A percentile compares a stretch with the other conserved stretches of the same genome.
Evolutionary conservation across 2,113 vertebrate genomes (phyloP).

Genomic region (Chinchilla lanigera): DNA sequence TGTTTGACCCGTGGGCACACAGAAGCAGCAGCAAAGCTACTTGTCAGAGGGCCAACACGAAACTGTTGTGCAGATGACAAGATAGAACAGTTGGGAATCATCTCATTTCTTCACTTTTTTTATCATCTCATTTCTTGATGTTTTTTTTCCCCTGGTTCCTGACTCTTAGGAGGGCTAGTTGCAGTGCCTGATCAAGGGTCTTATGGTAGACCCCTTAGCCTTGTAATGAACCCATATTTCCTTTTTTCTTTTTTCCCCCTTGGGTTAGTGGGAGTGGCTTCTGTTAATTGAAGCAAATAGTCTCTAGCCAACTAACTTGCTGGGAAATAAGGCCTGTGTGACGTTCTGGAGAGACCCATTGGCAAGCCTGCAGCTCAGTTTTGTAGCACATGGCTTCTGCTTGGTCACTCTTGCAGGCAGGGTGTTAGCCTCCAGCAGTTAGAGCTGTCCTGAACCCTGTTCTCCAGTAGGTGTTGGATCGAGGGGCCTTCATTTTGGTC

Average conservation of each 20-base stretch:
- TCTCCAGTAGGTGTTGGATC: background rate
- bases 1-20: background rate
- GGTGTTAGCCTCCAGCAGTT: too few relatives aligned
- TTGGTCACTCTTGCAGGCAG: background rate
- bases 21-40: background rate
- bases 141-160: slow-evolving; percentile 40
- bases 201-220: slow-evolving; percentile 33
- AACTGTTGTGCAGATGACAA: background rate
- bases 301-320: background rate
- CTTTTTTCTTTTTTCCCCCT: background rate
- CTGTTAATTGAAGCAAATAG: slow-evolving; percentile 57
- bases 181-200: background rate
- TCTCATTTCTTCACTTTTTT: slow-evolving; percentile 28
- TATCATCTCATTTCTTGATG: slow-evolving; percentile 9
- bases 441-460: background rate
- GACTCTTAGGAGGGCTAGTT: background rate
- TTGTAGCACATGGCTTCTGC: background rate
- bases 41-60: slow-evolving; percentile 1
- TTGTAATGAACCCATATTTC: background rate
- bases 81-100: background rate
- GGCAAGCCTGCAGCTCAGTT: background rate
- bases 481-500: background rate
- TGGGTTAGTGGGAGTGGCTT: background rate
- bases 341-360: background rate
- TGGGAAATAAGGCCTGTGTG: background rate